phyloP scores from a whole-genome alignment of 2,113 vertebrate genomes.

The Odontophorus gujanensis region DNA sequence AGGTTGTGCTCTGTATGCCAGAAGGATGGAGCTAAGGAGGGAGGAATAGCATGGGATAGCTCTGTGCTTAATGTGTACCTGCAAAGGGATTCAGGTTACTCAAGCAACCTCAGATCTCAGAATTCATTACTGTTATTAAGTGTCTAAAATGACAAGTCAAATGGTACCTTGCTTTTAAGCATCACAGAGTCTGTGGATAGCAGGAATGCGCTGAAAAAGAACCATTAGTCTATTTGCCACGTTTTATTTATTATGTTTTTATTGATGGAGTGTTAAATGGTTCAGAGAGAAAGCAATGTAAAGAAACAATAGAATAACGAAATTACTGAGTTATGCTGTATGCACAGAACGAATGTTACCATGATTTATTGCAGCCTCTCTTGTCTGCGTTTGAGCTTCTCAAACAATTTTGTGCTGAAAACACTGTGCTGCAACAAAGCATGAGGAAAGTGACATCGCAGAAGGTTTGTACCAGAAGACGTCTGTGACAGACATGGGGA shows the following conservation, averaged over 20 bases:
- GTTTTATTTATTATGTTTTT: not conserved
- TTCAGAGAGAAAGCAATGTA: conserved; percentile 22
- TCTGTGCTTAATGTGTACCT: not conserved
- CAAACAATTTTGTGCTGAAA: not conserved
- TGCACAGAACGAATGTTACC: not conserved
- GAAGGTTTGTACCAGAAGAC: not conserved
- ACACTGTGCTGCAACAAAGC: not conserved
- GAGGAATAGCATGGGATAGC: not conserved
- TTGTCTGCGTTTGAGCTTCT: not conserved
- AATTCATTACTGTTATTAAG: not conserved
- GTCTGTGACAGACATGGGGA: not conserved
- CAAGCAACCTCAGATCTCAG: not conserved
- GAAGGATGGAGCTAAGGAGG: not conserved
- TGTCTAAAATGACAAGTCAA: not conserved
- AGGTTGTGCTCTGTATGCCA: not conserved
- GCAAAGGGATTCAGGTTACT: not conserved
- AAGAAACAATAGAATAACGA: conserved; percentile 6
- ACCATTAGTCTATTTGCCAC: not conserved
- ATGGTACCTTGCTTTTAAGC: not conserved
- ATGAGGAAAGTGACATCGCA: not conserved
- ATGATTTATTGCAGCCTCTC: not conserved
- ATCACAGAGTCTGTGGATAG: not conserved
- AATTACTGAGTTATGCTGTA: not conserved
- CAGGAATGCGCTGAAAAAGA: not conserved
- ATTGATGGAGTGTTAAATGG: conserved; percentile 4